phyloP scores from a whole-genome alignment of 2,113 vertebrate genomes.

The Cisticola juncidis region DNA sequence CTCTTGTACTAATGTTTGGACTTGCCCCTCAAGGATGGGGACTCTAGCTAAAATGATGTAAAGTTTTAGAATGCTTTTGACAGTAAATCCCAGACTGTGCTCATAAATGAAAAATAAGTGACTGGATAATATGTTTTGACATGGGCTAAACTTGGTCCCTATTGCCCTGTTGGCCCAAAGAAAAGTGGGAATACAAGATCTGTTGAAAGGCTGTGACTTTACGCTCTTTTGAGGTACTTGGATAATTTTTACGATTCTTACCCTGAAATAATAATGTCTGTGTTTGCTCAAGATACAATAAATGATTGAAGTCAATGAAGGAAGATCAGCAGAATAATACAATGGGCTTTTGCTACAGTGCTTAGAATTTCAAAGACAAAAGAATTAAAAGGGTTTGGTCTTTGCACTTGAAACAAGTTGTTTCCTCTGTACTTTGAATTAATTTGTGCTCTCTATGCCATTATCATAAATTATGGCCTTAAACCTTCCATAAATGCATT shows the following conservation, averaged over 20 bases:
- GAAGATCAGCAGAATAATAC: background rate
- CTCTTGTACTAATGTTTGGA: background rate
- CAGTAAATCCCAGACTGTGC: background rate
- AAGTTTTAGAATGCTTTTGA: background rate
- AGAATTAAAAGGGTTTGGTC: background rate
- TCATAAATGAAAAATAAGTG: slow-evolving; percentile 5
- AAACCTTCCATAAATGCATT: slow-evolving; percentile 68
- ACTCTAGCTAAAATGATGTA: background rate
- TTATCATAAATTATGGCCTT: slow-evolving; percentile 72
- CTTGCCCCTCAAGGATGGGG: background rate
- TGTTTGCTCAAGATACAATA: background rate
- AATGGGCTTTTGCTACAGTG: background rate
- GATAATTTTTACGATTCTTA: background rate
- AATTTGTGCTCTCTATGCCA: slow-evolving; percentile 64
- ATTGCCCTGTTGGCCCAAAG: background rate
- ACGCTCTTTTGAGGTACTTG: background rate
- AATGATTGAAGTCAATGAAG: background rate
- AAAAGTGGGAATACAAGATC: background rate
- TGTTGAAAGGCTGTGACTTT: background rate
- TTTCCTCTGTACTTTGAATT: slow-evolving; percentile 67
- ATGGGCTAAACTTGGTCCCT: background rate
- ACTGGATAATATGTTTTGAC: background rate
- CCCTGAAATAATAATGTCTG: background rate
- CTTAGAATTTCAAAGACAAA: slow-evolving; percentile 33
- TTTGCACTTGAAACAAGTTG: slow-evolving; percentile 57